Conservation (phyloP, 2,888 invertebrate genomes). For the Polydrusus tereticollis region DNA sequence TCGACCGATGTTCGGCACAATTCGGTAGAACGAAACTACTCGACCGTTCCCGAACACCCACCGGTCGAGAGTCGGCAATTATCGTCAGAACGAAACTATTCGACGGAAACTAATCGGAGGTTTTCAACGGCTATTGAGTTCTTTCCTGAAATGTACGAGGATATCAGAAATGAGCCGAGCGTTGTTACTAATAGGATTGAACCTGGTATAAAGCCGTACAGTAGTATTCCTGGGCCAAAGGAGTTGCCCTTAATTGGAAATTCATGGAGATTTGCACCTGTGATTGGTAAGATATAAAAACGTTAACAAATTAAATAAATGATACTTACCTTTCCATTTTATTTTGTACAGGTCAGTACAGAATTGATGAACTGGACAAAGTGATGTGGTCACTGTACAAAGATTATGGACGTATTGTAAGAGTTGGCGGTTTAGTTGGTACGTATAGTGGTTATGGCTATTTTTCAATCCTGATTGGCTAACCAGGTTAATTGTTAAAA, state of each 20-base stretch:
- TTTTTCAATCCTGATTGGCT: too few relatives aligned
- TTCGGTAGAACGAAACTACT: slow-evolving; percentile 14
- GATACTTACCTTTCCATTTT: too few relatives aligned
- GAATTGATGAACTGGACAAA: slow-evolving; percentile 72
- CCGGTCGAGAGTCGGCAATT: background rate
- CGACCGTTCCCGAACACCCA: slow-evolving; percentile 17
- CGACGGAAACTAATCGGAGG: slow-evolving; percentile 54
- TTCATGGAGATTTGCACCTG: slow-evolving; percentile 83
- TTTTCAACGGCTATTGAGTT: slow-evolving; percentile 62
- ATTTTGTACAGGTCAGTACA: slow-evolving; percentile 69
- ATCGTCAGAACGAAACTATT: slow-evolving; percentile 43
- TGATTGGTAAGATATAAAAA: slow-evolving; percentile 69
- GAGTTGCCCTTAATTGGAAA: slow-evolving; percentile 82
- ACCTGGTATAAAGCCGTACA: slow-evolving; percentile 68
- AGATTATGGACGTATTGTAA: slow-evolving; percentile 73
- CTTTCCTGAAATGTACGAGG: slow-evolving; percentile 52
- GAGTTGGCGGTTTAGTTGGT: slow-evolving; percentile 76
- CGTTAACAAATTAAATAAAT: background rate
- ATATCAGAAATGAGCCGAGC: slow-evolving; percentile 31
- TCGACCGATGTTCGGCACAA: slow-evolving; percentile 1
- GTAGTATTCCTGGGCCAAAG: slow-evolving; percentile 81
- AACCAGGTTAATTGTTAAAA: too few relatives aligned
- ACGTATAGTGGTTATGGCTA: too few relatives aligned
- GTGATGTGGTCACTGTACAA: slow-evolving; percentile 72
- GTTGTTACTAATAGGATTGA: slow-evolving; percentile 45